phyloP scores from a whole-genome alignment of 2,888 invertebrate species.

The Xylophagus ater region DNA sequence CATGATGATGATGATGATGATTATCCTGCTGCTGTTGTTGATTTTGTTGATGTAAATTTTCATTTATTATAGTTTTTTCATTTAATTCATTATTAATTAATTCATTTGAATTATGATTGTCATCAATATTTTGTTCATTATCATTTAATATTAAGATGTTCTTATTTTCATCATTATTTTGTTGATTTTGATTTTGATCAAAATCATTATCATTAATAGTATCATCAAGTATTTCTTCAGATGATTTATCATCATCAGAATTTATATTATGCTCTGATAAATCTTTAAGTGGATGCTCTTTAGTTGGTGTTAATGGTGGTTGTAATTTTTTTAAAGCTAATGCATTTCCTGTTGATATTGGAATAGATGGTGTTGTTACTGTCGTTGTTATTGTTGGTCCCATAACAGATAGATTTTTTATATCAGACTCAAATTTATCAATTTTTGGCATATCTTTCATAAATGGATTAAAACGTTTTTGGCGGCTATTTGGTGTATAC shows the following conservation, averaged over 20 bases:
- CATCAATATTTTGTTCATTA: constrained; percentile 26
- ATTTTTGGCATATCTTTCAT: constrained; percentile 45
- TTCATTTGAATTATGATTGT: constrained; percentile 34
- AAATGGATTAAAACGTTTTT: constrained; percentile 50
- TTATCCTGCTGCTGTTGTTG: constrained; percentile 46
- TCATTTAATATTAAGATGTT: constrained; percentile 13
- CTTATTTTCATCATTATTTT: constrained; percentile 16
- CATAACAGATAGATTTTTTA: constrained; percentile 5
- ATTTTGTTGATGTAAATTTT: constrained; percentile 23
- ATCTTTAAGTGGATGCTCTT: constrained; percentile 22
- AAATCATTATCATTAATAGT: constrained; percentile 8
- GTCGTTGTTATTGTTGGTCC: constrained; percentile 8
- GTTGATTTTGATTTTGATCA: constrained; percentile 1
- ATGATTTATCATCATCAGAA: constrained; percentile 15
- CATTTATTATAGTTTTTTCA: constrained; percentile 22
- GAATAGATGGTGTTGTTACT: constrained; percentile 9
- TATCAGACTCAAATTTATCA: constrained; percentile 18
- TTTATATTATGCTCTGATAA: constrained; percentile 13
- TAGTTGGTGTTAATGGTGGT: constrained; percentile 21
- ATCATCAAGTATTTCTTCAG: constrained; percentile 4
- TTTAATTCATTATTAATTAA: constrained; percentile 20
- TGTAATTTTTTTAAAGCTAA: constrained; percentile 11
- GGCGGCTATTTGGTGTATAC: constrained; percentile 25
- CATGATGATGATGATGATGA: too few relatives aligned
- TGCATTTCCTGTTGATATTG: background rate